Base-by-base conservation (phyloP, 2,888 invertebrate genomes). In the Odontocolon sp. region DNA sequence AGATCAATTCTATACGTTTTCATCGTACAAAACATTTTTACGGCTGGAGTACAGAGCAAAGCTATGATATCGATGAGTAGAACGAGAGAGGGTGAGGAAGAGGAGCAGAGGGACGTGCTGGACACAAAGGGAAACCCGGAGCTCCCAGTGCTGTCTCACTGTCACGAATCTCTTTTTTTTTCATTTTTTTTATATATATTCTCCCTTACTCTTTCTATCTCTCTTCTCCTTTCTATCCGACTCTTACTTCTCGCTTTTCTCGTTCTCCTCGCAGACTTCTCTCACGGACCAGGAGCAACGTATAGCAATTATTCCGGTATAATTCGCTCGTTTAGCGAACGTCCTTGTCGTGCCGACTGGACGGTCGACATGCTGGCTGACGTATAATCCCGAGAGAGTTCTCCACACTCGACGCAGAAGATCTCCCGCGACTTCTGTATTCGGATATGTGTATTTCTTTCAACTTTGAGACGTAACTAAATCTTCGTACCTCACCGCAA, bases 271-370 rank as follows among this genome's bases (percentile, higher is more conserved):
- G 40, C 59, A 50, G 57, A 63, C 64, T 72, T 59, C 70, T 45
- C 33, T 61, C 67, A 42, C 54, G 66, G 23, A 31, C 77, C 76
- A 83, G 80, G 77, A 83, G 81, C 80, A 66, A 26, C 66, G 59
- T 63, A 78, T 78, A 72, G 83, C 85, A 85, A 87, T 87, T 84
- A 87, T 83, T 82, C 80, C 83, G 78, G 83, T 78, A 85, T 86
- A 87, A 87, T 87, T 87, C 82, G 79, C 82, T 86, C 84, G 82
- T 86, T 86, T 84, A 87, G 84, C 82, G 74, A 85, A 82, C 85
- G 87, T 87, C 87, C 87, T 88, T 88, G 87, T 84, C 81, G 81
- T 81, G 79, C 11, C 33, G 45, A 67, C 63, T 47, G 28, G 21
- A 33, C 45, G 33, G 28, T 45, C 50, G 45, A 50, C 33, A 50